A percentile compares a stretch with the other conserved stretches of the same genome.
Evolutionary conservation across 2,797 vertebrate genomes (phyloP).

Genomic region (Parambassis ranga): DNA sequence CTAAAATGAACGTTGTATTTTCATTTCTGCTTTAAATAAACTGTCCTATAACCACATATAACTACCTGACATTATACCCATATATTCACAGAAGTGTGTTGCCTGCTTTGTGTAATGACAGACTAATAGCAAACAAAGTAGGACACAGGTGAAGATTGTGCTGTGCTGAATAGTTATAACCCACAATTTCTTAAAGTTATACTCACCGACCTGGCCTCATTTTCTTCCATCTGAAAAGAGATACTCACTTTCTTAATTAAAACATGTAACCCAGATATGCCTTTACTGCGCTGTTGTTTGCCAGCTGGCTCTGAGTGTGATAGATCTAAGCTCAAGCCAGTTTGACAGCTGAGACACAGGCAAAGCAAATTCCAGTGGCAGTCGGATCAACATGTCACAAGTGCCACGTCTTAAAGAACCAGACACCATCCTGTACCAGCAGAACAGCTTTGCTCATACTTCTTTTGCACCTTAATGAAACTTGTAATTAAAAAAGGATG

Average conservation of each 20-base stretch:
- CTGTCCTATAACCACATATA: background rate
- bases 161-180: too few relatives aligned
- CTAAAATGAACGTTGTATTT: background rate
- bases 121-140: slow-evolving; percentile 1
- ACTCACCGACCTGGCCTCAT: slow-evolving; percentile 61
- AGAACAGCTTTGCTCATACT: too few relatives aligned
- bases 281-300: background rate
- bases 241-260: background rate
- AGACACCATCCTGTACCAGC: background rate
- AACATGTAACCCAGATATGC: background rate
- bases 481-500: too few relatives aligned
- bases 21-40: background rate
- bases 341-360: slow-evolving; percentile 43
- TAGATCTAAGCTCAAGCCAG: slow-evolving; percentile 8
- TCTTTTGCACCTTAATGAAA: too few relatives aligned
- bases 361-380: slow-evolving; percentile 9
- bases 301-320: slow-evolving; percentile 17
- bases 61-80: too few relatives aligned
- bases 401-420: slow-evolving; percentile 57
- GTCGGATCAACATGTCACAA: slow-evolving; percentile 18
- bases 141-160: slow-evolving; percentile 21
- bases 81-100: too few relatives aligned
- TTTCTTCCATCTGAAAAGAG: slow-evolving; percentile 53
- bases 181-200: background rate
- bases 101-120: background rate